These are phyloP conservation scores for Gopherus evgoodei DNA, from an alignment of 2,113 vertebrate species.

Conservation along the genomic window DNA sequence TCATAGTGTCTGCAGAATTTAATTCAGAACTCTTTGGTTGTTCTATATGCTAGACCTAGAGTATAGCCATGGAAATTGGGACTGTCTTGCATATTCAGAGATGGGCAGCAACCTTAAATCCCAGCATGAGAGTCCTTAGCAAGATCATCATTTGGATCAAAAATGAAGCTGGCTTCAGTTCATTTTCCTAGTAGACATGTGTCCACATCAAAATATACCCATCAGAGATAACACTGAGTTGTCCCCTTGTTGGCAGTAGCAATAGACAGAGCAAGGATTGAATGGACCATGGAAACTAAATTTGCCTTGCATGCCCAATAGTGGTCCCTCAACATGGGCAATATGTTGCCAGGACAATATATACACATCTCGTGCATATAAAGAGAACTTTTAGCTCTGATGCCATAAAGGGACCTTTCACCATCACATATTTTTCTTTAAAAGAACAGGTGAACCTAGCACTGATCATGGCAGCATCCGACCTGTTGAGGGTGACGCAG, in stretches of 20 bases:
- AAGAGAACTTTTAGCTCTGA: background rate
- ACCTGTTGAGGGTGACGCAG: background rate
- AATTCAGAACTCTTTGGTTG: background rate
- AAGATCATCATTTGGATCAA: fast-evolving
- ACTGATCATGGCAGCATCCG: background rate
- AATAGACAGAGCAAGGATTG: background rate
- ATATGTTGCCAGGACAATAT: no score
- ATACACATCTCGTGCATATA: background rate
- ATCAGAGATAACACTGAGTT: no score
- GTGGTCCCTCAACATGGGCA: no score
- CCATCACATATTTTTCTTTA: background rate
- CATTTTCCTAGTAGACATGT: background rate
- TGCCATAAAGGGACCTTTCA: background rate
- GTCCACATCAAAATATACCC: background rate
- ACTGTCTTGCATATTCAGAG: background rate
- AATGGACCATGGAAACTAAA: background rate
- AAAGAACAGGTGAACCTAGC: background rate
- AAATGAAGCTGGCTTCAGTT: background rate
- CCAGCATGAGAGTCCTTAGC: background rate
- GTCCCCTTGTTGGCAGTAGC: background rate
- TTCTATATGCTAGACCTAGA: background rate
- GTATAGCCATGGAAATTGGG: background rate
- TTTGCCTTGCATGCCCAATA: no score
- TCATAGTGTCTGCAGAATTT: background rate
- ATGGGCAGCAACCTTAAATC: background rate